Evolutionary conservation across 2,888 invertebrate genomes (phyloP).

Genomic region (Andrena marginata): DNA sequence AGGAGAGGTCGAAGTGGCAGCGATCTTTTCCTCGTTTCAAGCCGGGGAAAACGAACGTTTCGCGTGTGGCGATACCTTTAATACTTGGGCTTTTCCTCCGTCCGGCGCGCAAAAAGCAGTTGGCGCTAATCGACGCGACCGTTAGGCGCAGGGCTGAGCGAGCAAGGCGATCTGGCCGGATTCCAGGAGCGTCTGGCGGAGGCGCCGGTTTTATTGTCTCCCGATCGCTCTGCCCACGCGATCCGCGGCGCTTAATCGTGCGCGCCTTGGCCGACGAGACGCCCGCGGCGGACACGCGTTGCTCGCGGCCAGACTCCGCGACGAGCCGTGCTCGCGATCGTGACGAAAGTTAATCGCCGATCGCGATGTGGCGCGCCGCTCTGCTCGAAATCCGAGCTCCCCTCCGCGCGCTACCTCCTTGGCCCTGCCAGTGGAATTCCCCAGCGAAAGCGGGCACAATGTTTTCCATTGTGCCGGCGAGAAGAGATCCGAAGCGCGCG

Average conservation of each 20-base stretch:
- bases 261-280: slow-evolving; percentile 46
- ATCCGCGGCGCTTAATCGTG: slow-evolving; percentile 64
- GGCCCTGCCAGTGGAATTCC: background rate
- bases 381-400: slow-evolving; percentile 9
- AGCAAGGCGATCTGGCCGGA: slow-evolving; percentile 69
- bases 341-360: slow-evolving; percentile 35
- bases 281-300: slow-evolving; percentile 51
- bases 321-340: slow-evolving; percentile 32
- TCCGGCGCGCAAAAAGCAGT: background rate
- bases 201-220: slow-evolving; percentile 70
- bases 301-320: slow-evolving; percentile 39
- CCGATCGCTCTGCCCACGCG: slow-evolving; percentile 70
- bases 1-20: background rate
- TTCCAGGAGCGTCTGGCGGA: slow-evolving; percentile 71
- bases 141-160: slow-evolving; percentile 51
- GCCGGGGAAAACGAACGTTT: slow-evolving; percentile 16
- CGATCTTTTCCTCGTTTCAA: background rate
- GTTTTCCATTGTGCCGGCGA: background rate
- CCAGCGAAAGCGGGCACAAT: background rate
- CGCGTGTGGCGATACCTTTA: slow-evolving; percentile 10
- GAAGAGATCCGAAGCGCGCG: background rate
- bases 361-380: background rate
- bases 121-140: slow-evolving; percentile 55
- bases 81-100: slow-evolving; percentile 1
- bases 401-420: background rate